These are phyloP conservation scores for Vombatus ursinus DNA, from an alignment of 2,113 vertebrate species.

Conservation along the genomic window DNA sequence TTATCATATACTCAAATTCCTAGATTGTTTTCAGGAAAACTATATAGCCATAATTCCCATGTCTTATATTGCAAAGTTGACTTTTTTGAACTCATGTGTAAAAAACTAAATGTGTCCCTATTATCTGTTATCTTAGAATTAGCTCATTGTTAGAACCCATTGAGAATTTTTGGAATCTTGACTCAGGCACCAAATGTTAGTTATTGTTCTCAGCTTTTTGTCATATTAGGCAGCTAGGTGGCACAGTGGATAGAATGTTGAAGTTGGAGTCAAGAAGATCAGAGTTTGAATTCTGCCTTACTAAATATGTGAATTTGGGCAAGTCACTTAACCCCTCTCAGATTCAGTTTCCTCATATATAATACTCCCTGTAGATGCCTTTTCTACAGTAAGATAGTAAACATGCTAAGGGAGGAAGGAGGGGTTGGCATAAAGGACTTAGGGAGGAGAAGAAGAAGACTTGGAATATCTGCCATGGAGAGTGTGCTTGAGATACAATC, in stretches of 20 bases:
- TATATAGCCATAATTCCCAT: background rate
- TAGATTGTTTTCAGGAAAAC: background rate
- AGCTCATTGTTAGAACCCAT: background rate
- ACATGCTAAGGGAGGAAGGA: too few relatives aligned
- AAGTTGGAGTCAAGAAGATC: background rate
- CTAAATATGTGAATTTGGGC: background rate
- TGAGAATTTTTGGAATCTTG: background rate
- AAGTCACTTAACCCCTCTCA: background rate
- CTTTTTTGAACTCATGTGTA: background rate
- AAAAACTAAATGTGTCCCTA: background rate
- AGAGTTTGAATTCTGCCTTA: background rate
- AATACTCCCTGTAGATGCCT: too few relatives aligned
- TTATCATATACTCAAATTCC: too few relatives aligned
- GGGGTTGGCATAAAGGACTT: too few relatives aligned
- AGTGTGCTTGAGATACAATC: too few relatives aligned
- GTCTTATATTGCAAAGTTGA: background rate
- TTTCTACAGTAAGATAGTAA: too few relatives aligned
- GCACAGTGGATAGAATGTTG: background rate
- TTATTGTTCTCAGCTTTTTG: background rate
- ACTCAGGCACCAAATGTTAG: background rate
- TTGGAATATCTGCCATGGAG: too few relatives aligned
- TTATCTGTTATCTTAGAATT: background rate
- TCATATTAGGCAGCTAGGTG: background rate
- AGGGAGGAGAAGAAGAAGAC: too few relatives aligned
- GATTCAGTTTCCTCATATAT: too few relatives aligned